Evolutionary conservation across 2,113 vertebrate genomes (phyloP), one percentile per base, ranked within the genome.

Genomic region (Halcyon malimbica): DNA sequence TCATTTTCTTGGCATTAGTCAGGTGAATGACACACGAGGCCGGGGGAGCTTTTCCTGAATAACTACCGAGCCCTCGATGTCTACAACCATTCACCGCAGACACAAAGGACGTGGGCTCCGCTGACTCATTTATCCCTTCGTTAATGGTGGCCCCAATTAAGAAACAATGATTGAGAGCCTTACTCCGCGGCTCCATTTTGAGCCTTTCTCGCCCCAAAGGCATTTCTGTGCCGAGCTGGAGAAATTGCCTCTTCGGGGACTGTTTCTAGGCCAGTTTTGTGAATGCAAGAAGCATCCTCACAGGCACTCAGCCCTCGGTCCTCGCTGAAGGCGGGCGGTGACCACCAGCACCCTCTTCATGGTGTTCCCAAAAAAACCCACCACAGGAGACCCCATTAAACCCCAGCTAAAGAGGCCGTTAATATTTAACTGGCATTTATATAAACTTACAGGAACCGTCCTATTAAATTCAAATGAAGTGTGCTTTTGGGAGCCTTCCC

Each of bases 391-490:
- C 79, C 82, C 87, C 50, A 71, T 96, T 97, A 98, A 97, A 95
- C 96, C 91, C 97, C 63, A 7, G 69, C 96, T 98, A 96, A 97
- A 97, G 94, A 96, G 0, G 35, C 81, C 26, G 83, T 97, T 98
- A 97, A 98, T 98, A 98, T 98, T 97, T 98, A 98, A 97, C 95
- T 94, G 95, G 96, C 92, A 93, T 97, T 98, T 97, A 97, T 96
- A 96, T 97, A 97, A 98, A 97, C 96, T 95, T 96, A 90, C 90
- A 97, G 97, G 80, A 97, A 96, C 96, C 79, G n/a, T 63, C 94
- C 96, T 83, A 96, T 97, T 98, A 98, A 97, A 98, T 93, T 79
- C n/a, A 33, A 97, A 97, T 93, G 78, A 97, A 98, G 93, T 89
- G 94, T 64, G 82, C 97, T 96, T 97, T 96, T 63, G 97, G 96